Base-by-base conservation (phyloP, 30 jellyfish, hydroid and myxozoan genomes). In the Phacellophora camtschatica region DNA sequence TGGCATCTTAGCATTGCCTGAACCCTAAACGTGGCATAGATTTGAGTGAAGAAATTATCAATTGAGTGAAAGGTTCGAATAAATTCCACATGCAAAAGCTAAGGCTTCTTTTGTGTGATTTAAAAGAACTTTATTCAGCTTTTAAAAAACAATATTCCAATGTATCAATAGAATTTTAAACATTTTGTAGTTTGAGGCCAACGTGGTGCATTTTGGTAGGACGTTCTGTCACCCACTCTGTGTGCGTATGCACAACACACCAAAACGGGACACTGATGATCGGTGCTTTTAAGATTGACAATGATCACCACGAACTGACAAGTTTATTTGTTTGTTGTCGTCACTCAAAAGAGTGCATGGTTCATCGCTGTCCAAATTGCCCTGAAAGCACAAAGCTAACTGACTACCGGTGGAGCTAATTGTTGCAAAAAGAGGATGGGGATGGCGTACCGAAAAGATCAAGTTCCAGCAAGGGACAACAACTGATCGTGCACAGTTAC, bases 161-260 rank as follows among this genome's bases (percentile, higher is more conserved):
- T 1, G 35, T 19, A 20, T 49, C 30, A 28, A 30, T 83, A 27
- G 86, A 74, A 1, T 83, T 83, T 58, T 73, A 62, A 23, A 83
- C 5, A 42, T 83, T 83, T 58, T 45, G 82, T 48, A 29, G 86
- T 6, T 74, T 83, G 57, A 41, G 73, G 3, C 84, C 91, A 83
- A 71, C 72, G 33, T 72, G 86, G 87, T 84, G 93, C 37, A 46
- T 74, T 7, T 56, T 72, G 9, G 92, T 87, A 32, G 87, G 86
- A 6, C 86, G 56, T 16, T 1, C 68, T 49, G 92, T 74, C 3
- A 59, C 83, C 19, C 84, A 84, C 57, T 71, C 95, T 16, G 93
- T 83, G 2, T 83, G 90, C 31, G 95, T 83, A 2, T 83, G 95
- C 36, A 83, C 84, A 3, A 33, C 27, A 9, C 82, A 82, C 70